phyloP scores from a whole-genome alignment of 2,888 invertebrate genomes.

The Lucinisca nassula region DNA sequence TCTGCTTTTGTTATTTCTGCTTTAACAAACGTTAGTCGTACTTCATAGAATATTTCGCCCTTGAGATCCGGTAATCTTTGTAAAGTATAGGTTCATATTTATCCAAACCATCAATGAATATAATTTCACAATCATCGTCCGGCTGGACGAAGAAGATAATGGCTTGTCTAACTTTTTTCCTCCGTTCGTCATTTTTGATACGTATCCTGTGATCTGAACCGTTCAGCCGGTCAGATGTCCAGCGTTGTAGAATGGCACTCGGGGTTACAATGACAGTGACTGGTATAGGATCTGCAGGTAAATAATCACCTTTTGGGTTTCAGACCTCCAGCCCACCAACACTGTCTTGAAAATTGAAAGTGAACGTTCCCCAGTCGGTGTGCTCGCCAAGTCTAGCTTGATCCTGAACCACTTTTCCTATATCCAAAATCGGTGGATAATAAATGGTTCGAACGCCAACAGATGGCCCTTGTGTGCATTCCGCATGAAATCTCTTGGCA shows the following conservation, averaged over 20 bases:
- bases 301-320: neutral
- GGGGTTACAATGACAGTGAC: neutral
- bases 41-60: too few species aligned
- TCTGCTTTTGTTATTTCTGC: too few species aligned
- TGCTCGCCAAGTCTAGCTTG: neutral
- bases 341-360: neutral
- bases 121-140: neutral
- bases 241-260: neutral
- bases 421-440: neutral
- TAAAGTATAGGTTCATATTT: conserved; percentile 11
- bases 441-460: neutral
- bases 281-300: neutral
- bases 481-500: neutral
- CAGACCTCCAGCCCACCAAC: neutral
- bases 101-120: conserved; percentile 3
- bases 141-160: neutral
- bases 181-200: neutral
- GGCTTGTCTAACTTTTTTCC: neutral
- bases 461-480: neutral
- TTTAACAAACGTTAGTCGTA: too few species aligned
- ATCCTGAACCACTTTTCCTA: neutral
- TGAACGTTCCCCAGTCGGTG: neutral
- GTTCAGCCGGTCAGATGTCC: neutral
- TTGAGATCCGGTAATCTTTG: too few species aligned
- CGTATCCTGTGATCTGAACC: neutral